phyloP scores from a whole-genome alignment of 64 coral and sea anemone species.

The Orbicella faveolata region DNA sequence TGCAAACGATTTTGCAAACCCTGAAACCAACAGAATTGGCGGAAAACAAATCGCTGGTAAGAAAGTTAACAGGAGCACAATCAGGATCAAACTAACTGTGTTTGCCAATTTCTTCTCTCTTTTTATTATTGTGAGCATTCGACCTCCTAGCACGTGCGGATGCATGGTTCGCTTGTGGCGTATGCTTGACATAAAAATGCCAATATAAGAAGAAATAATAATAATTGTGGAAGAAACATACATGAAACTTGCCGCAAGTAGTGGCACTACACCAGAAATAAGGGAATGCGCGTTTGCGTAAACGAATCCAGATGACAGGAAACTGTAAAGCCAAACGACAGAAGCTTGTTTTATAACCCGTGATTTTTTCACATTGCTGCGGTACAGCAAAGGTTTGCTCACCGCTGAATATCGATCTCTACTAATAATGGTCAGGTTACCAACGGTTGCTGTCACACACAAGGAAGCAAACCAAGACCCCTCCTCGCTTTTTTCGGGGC shows the following conservation, averaged over 20 bases:
- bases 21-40: background rate
- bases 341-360: background rate
- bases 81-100: background rate
- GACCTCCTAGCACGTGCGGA: background rate
- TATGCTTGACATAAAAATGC: background rate
- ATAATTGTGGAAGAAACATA: background rate
- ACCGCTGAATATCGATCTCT: background rate
- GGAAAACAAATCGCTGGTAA: background rate
- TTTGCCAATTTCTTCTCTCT: slow-evolving; percentile 11
- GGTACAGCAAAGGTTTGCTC: background rate
- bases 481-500: background rate
- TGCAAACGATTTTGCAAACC: background rate
- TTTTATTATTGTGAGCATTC: background rate
- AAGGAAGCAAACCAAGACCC: background rate
- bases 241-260: too few species aligned
- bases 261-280: background rate
- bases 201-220: slow-evolving; percentile 1
- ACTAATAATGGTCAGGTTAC: slow-evolving; percentile 2
- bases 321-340: background rate
- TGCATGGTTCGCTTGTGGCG: background rate
- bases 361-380: background rate
- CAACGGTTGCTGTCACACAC: background rate
- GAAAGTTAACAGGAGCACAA: background rate
- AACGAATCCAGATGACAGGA: background rate
- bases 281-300: background rate